Base-by-base conservation (phyloP, 1,140 invertebrate species). In the Aphelenchoides avenae region DNA sequence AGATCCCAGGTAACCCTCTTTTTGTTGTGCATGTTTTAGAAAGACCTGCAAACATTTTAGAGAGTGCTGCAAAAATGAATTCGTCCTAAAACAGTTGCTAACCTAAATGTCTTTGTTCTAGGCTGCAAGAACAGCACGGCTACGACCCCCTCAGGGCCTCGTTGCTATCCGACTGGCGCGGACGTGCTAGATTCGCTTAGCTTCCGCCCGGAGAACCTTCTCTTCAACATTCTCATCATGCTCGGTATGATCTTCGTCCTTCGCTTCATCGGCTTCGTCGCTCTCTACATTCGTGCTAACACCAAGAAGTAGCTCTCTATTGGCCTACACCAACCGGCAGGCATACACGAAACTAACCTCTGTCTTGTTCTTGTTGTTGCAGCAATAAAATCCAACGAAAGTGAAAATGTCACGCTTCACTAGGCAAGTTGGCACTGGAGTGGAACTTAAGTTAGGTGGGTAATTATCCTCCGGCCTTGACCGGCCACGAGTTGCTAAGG, bases 101-200 rank as follows among this genome's bases (percentile, higher is more conserved):
- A 33, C 44, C 7, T 13, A 48, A 48, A 39, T 33, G 9, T 33
- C 7, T n/a, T 5, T 49, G n/a, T 5, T 58, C 27, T 33, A 47
- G 31, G 54, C 3, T 30, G 54, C 54, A 15, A 44, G 13, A 18
- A 30, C 20, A 54, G 20, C 26, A 11, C 20, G 27, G 37, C 57
- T 20, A 26, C 52, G 26, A 39, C 27, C 30, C 18, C 46, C n/a
- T 46, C 31, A 3, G 30, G 27, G 15, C 48, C 22, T 20, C 42
- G 40, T 29, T 64, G 61, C 30, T 20, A 22, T 30, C 31, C 22
- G 0, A 85, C 83, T 40, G 89, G 89, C 3, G 80, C 83, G 42
- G 84, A 87, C 49, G 84, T 92, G 50, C 78, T 92, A 20, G 84
- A 88, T 66, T 86, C 84, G 0, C 82, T 87, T 15, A 87, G 86